A percentile compares a stretch with the other conserved stretches of the same genome.
phyloP scores from a whole-genome alignment of 2,888 invertebrate species.

The Macropis europaea region DNA sequence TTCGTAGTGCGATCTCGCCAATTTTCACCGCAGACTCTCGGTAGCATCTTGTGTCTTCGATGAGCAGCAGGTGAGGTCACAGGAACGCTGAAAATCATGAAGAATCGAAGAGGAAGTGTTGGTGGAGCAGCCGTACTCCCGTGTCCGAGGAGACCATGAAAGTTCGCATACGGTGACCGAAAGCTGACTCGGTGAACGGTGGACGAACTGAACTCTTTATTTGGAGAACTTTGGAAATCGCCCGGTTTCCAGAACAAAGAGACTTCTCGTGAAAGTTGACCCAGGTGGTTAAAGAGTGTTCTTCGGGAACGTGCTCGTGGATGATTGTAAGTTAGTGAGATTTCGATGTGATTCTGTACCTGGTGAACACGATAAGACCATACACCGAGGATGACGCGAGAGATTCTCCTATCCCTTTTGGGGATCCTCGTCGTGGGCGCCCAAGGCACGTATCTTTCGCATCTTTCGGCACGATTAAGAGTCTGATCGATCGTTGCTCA shows the following conservation, averaged over 20 bases:
- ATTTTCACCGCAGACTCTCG: not conserved
- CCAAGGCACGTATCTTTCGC: slow-evolving; percentile 66
- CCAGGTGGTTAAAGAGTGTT: slow-evolving; percentile 54
- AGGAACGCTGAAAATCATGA: not conserved
- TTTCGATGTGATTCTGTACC: slow-evolving; percentile 64
- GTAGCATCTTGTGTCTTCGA: not conserved
- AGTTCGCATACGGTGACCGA: slow-evolving; percentile 14
- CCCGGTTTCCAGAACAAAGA: too few species aligned
- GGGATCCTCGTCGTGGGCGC: slow-evolving; percentile 67
- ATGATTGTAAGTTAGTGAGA: slow-evolving; percentile 45
- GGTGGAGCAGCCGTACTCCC: not conserved
- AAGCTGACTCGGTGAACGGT: not conserved
- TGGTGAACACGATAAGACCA: slow-evolving; percentile 59
- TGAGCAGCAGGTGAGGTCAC: not conserved
- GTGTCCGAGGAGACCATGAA: slow-evolving; percentile 1
- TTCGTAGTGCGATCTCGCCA: not conserved
- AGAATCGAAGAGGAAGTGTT: not conserved
- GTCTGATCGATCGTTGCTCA: not conserved
- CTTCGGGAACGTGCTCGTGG: slow-evolving; percentile 22
- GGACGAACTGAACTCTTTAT: not conserved
- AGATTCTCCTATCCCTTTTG: slow-evolving; percentile 70
- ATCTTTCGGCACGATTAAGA: not conserved
- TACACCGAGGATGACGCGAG: slow-evolving; percentile 63
- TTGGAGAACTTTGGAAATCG: not conserved
- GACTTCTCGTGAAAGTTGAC: slow-evolving; percentile 59